These are phyloP conservation scores for Leucophora obtusa DNA, from an alignment of 2,888 invertebrate species.

Conservation along the genomic window DNA sequence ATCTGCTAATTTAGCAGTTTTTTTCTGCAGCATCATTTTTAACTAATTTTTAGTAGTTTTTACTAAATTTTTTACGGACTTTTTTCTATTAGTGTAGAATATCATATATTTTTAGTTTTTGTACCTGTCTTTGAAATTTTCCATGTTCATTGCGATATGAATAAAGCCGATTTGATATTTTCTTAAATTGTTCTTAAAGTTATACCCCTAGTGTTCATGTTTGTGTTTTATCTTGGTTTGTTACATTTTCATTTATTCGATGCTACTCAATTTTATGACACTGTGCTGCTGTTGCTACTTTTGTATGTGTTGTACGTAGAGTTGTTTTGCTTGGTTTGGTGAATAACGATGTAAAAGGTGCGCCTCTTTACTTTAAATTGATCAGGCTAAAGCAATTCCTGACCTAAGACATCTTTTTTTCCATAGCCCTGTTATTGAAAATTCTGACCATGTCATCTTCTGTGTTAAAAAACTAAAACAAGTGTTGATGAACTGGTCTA, in stretches of 20 bases:
- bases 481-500: constrained; percentile 63
- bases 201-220: too few species aligned
- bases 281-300: constrained; percentile 41
- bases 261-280: constrained; percentile 62
- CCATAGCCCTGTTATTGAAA: constrained; percentile 68
- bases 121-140: too few species aligned
- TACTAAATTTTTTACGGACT: too few species aligned
- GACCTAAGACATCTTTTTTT: constrained; percentile 77
- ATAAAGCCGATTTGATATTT: too few species aligned
- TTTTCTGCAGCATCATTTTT: too few species aligned
- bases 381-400: constrained; percentile 65
- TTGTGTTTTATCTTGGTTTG: constrained; percentile 17
- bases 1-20: too few species aligned
- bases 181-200: too few species aligned
- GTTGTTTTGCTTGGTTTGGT: constrained; percentile 18
- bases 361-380: constrained; percentile 57
- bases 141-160: too few species aligned
- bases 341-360: constrained; percentile 58
- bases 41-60: too few species aligned
- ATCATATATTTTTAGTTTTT: too few species aligned
- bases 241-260: constrained; percentile 43
- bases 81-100: too few species aligned
- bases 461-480: constrained; percentile 35
- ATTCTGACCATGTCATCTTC: constrained; percentile 58
- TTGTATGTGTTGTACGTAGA: constrained; percentile 20